phyloP scores from a whole-genome alignment of 2,113 vertebrate genomes.

The Pteruthius melanotis region DNA sequence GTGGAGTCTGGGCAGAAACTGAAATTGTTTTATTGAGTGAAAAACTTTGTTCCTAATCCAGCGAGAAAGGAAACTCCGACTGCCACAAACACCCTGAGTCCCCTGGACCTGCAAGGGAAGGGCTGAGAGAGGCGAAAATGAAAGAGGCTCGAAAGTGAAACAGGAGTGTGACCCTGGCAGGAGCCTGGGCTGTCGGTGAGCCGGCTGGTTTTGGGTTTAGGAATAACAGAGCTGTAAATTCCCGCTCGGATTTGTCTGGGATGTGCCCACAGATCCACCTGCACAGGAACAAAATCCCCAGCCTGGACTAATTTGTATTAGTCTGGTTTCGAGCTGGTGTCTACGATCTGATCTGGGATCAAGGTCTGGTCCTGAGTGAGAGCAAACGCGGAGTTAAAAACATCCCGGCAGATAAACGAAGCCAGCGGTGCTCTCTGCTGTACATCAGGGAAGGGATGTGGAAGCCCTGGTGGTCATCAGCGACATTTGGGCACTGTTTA shows the following conservation, averaged over 20 bases:
- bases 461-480: not conserved
- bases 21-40: not conserved
- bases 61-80: not conserved
- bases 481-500: not conserved
- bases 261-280: fast-evolving
- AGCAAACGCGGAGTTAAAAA: not conserved
- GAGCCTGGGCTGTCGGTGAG: not conserved
- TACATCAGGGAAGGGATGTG: not conserved
- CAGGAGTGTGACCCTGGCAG: not conserved
- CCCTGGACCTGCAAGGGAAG: not conserved
- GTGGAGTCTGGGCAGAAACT: not conserved
- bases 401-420: not conserved
- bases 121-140: fast-evolving
- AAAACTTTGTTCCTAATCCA: not conserved
- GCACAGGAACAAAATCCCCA: fast-evolving
- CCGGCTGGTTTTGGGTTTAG: not conserved
- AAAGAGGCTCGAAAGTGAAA: not conserved
- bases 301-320: not conserved
- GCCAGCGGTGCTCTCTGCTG: not conserved
- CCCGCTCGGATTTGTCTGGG: not conserved
- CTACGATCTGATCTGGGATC: not conserved
- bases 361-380: not conserved
- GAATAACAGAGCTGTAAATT: not conserved
- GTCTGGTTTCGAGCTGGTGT: not conserved
- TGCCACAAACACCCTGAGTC: not conserved